Conservation (phyloP, 2,797 vertebrate species). For the Urosaurus nigricauda region DNA sequence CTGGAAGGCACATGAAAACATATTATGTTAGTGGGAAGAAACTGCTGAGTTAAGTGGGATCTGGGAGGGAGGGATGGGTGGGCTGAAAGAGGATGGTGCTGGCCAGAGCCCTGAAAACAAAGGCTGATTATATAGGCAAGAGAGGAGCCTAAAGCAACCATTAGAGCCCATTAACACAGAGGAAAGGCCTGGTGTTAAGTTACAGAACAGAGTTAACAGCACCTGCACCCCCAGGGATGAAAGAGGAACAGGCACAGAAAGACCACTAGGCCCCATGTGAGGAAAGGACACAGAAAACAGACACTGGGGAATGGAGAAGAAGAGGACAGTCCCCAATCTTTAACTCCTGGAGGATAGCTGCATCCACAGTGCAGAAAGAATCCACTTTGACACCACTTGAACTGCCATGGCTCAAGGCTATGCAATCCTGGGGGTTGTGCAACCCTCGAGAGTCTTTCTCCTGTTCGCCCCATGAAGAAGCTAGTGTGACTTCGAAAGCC, state of each 20-base stretch:
- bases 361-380: no score
- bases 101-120: constrained; percentile 35
- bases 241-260: not conserved
- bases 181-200: constrained; percentile 16
- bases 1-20: not conserved
- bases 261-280: not conserved
- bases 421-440: no score
- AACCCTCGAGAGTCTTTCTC: no score
- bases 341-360: not conserved
- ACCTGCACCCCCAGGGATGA: constrained; percentile 8
- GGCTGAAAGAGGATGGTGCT: not conserved
- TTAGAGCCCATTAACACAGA: not conserved
- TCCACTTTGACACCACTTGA: no score
- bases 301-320: not conserved
- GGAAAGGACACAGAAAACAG: not conserved
- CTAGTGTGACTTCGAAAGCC: no score
- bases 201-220: constrained; percentile 17
- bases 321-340: no score
- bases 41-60: not conserved
- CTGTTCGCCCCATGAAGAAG: no score
- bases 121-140: constrained; percentile 19
- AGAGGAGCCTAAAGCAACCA: constrained; percentile 23
- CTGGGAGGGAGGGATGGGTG: no score
- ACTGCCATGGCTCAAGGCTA: no score
- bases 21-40: constrained; percentile 13